phyloP scores from a whole-genome alignment of 92 coral and sea anemone species.

The Galaxea fascicularis region DNA sequence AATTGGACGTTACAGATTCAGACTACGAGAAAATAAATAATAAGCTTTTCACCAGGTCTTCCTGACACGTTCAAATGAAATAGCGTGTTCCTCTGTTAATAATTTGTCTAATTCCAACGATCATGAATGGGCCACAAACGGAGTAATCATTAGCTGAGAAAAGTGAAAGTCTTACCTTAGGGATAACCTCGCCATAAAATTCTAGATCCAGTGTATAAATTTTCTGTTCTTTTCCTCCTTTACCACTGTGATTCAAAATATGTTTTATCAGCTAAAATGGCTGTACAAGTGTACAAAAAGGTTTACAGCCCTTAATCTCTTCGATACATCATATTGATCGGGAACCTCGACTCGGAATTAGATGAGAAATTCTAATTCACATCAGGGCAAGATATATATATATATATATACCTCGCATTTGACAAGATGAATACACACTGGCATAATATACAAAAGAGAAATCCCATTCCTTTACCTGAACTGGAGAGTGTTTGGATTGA shows the following conservation, averaged over 20 bases:
- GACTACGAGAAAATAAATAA: background rate
- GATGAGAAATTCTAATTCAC: too few relatives aligned
- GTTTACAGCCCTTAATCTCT: background rate
- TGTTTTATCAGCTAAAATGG: background rate
- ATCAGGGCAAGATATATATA: background rate
- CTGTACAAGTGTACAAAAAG: background rate
- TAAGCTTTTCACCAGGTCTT: background rate
- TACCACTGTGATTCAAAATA: slow-evolving; percentile 58
- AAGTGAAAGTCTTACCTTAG: slow-evolving; percentile 67
- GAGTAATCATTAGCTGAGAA: background rate
- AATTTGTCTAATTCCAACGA: background rate
- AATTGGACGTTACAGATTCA: background rate
- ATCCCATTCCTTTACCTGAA: slow-evolving; percentile 79
- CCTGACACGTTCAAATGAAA: background rate
- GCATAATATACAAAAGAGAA: background rate
- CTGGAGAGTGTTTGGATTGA: slow-evolving; percentile 64
- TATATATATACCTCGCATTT: background rate
- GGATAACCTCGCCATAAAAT: slow-evolving; percentile 77
- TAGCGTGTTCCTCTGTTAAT: background rate
- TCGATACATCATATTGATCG: background rate
- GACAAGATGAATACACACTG: background rate
- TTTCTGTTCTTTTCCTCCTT: slow-evolving; percentile 93
- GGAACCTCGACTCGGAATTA: too few relatives aligned
- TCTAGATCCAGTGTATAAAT: slow-evolving; percentile 76
- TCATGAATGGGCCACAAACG: background rate